Percentiles rank a stretch among this genome's conserved stretches.
Conservation (phyloP, 2,113 vertebrate genomes). For the Eira barbara region DNA sequence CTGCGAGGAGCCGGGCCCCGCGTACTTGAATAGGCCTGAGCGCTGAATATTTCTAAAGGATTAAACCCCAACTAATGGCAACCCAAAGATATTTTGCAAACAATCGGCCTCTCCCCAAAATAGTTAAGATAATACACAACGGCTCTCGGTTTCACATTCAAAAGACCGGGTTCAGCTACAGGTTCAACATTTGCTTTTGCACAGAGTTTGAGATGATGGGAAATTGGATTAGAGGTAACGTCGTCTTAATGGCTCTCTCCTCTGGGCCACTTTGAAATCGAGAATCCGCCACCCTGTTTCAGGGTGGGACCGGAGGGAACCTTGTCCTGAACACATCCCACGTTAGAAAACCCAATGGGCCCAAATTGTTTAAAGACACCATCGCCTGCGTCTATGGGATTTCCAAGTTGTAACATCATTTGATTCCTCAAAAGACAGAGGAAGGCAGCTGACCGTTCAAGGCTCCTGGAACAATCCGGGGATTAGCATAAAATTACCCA, state of each 20-base stretch:
- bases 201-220: slow-evolving; percentile 83
- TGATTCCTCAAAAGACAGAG: slow-evolving; percentile 74
- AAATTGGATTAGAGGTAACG: slow-evolving; percentile 83
- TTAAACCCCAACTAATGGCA: slow-evolving; percentile 86
- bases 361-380: slow-evolving; percentile 61
- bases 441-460: slow-evolving; percentile 80
- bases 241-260: slow-evolving; percentile 83
- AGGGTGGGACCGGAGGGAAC: slow-evolving; percentile 57
- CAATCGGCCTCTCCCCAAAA: slow-evolving; percentile 68
- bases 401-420: slow-evolving; percentile 75
- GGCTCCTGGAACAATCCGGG: slow-evolving; percentile 77
- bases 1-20: slow-evolving; percentile 71
- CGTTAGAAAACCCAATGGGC: slow-evolving; percentile 64
- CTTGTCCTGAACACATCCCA: slow-evolving; percentile 37
- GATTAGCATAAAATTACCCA: slow-evolving; percentile 88
- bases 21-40: slow-evolving; percentile 74
- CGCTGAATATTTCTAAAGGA: slow-evolving; percentile 83
- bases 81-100: slow-evolving; percentile 83
- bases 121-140: slow-evolving; percentile 81
- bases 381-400: slow-evolving; percentile 58
- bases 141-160: slow-evolving; percentile 76
- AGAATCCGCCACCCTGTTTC: slow-evolving; percentile 79
- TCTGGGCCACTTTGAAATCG: slow-evolving; percentile 82
- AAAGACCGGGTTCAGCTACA: slow-evolving; percentile 71
- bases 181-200: slow-evolving; percentile 83